These are phyloP conservation scores for Brachyrhaphis roseni DNA, from an alignment of 2,797 vertebrate species.

Conservation along the genomic window DNA sequence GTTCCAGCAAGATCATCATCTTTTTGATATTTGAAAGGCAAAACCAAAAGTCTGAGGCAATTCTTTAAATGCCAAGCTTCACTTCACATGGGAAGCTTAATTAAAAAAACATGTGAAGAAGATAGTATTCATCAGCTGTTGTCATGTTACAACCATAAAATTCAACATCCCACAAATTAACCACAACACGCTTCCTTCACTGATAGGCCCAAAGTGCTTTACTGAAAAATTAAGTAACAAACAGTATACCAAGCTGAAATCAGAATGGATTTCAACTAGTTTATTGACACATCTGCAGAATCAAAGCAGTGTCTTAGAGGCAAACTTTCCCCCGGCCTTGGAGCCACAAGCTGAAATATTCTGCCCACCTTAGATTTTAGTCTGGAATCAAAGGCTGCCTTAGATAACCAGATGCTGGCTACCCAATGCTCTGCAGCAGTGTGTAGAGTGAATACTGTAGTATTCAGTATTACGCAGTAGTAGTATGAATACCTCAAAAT, in stretches of 20 bases:
- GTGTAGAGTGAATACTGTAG: neutral
- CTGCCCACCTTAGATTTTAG: neutral
- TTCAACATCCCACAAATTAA: neutral
- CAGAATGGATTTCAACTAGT: neutral
- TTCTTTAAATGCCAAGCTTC: neutral
- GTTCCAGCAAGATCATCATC: neutral
- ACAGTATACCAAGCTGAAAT: neutral
- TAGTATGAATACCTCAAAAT: neutral
- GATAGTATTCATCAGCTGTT: neutral
- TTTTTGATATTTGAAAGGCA: neutral
- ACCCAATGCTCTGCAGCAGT: neutral
- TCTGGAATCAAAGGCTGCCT: neutral
- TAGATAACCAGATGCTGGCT: neutral
- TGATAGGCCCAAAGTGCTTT: neutral
- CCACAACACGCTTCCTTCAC: neutral
- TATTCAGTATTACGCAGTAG: neutral
- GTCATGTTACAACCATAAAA: neutral
- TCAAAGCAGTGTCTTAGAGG: neutral
- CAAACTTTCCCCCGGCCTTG: neutral
- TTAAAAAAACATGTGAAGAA: constrained; percentile 8
- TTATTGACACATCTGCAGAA: neutral
- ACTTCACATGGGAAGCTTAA: neutral
- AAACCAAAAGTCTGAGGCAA: neutral
- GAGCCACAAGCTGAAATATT: neutral
- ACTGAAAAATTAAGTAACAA: neutral